Evolutionary conservation across 2,113 vertebrate genomes (phyloP).

Genomic region (Siphamia tubifer): DNA sequence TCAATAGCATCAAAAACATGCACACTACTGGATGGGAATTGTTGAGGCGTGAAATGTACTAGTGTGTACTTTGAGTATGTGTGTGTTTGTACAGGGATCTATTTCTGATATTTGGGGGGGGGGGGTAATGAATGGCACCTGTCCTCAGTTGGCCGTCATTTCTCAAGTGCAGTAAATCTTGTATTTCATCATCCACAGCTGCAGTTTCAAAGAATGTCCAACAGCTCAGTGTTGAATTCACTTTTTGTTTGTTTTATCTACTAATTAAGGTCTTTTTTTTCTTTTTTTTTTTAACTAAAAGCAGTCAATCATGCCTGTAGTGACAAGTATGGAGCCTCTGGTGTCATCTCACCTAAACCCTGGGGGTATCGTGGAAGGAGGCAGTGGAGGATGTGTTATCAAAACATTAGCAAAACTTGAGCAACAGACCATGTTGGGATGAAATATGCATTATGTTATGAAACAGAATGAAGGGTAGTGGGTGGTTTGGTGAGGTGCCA

Average conservation of each 20-base stretch:
- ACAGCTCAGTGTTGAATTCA: constrained; percentile 14
- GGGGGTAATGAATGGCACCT: constrained; percentile 65
- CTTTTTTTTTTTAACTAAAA: too few relatives aligned
- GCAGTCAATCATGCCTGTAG: constrained; percentile 8
- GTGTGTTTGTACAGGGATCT: constrained; percentile 43
- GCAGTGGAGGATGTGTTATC: neutral
- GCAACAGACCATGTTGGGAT: neutral
- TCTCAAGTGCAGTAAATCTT: constrained; percentile 64
- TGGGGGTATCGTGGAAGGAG: neutral
- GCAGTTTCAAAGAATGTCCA: constrained; percentile 23
- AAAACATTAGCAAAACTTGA: constrained; percentile 11
- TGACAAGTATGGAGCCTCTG: constrained; percentile 19
- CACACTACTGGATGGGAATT: constrained; percentile 32
- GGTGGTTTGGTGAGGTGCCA: neutral
- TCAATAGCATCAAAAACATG: constrained; percentile 33
- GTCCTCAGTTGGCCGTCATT: constrained; percentile 63
- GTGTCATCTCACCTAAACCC: neutral
- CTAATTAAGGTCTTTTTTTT: constrained; percentile 21
- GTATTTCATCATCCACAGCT: constrained; percentile 50
- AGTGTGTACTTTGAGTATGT: neutral
- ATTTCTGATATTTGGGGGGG: constrained; percentile 60
- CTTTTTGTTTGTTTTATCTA: constrained; percentile 37
- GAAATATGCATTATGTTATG: neutral
- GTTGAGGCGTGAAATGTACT: constrained; percentile 16
- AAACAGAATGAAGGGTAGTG: neutral